These are phyloP conservation scores for Macquaria australasica DNA, from an alignment of 2,113 vertebrate genomes.

Conservation along the genomic window DNA sequence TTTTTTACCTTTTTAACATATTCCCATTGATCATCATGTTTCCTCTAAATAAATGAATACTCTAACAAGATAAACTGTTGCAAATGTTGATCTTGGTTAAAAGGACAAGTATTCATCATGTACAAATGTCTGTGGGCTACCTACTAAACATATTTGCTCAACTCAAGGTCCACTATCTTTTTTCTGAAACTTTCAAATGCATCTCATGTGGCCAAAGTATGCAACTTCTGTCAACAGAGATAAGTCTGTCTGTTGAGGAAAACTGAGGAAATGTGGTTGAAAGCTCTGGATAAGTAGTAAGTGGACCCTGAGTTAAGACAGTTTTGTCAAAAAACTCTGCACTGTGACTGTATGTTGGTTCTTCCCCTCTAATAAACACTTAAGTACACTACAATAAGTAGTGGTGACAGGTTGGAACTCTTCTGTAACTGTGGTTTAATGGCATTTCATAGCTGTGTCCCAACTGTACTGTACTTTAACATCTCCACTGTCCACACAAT, in stretches of 20 bases:
- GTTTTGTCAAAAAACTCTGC: not conserved
- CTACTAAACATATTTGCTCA: not conserved
- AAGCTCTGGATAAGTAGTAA: not conserved
- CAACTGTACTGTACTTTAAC: not conserved
- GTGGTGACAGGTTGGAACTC: not conserved
- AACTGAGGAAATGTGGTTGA: not conserved
- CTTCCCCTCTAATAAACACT: not conserved
- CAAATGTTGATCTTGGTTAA: not conserved
- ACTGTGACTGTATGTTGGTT: too few species aligned
- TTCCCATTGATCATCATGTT: not conserved
- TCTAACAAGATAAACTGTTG: not conserved
- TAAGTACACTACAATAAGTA: too few species aligned
- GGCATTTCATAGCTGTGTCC: not conserved
- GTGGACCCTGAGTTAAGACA: not conserved
- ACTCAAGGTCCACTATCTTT: not conserved
- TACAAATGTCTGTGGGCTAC: not conserved
- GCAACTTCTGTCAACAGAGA: not conserved
- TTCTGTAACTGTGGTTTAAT: not conserved
- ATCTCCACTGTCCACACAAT: not conserved
- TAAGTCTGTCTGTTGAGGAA: too few species aligned
- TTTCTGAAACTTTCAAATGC: too few species aligned
- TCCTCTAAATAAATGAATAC: not conserved
- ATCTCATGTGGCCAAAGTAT: too few species aligned
- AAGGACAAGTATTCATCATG: not conserved
- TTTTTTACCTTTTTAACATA: not conserved